Evolutionary conservation across 2,888 invertebrate species (phyloP).

Genomic region (Terebella lapidaria): DNA sequence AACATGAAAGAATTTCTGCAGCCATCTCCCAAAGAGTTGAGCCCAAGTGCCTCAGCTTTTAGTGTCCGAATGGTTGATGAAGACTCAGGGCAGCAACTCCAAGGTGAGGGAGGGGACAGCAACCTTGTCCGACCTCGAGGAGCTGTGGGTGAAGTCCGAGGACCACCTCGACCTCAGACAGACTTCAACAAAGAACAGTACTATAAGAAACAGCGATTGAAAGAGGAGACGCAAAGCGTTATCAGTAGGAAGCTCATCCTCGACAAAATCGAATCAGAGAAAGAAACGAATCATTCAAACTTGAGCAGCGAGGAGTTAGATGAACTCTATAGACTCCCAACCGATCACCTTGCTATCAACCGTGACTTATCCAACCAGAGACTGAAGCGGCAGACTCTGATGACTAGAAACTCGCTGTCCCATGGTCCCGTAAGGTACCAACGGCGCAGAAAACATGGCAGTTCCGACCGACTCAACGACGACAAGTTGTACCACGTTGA

Average conservation of each 20-base stretch:
- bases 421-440: neutral
- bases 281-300: slow-evolving; percentile 14
- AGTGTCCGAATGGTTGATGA: neutral
- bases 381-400: neutral
- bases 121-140: neutral
- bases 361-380: slow-evolving; percentile 3
- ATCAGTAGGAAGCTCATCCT: slow-evolving; percentile 15
- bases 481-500: neutral
- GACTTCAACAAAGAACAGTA: slow-evolving; percentile 3
- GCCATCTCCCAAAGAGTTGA: neutral
- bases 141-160: neutral
- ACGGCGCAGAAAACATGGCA: no score
- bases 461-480: no score
- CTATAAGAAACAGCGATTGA: slow-evolving; percentile 2
- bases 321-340: slow-evolving; percentile 36
- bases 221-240: neutral
- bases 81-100: neutral
- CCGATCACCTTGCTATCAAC: slow-evolving; percentile 30
- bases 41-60: neutral
- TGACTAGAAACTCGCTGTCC: neutral
- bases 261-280: slow-evolving; percentile 12
- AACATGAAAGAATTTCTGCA: neutral
- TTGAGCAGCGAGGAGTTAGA: slow-evolving; percentile 33
- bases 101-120: neutral
- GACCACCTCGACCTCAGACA: neutral